Evolutionary conservation across 2,113 vertebrate genomes (phyloP).

Genomic region (Calidris pugnax): DNA sequence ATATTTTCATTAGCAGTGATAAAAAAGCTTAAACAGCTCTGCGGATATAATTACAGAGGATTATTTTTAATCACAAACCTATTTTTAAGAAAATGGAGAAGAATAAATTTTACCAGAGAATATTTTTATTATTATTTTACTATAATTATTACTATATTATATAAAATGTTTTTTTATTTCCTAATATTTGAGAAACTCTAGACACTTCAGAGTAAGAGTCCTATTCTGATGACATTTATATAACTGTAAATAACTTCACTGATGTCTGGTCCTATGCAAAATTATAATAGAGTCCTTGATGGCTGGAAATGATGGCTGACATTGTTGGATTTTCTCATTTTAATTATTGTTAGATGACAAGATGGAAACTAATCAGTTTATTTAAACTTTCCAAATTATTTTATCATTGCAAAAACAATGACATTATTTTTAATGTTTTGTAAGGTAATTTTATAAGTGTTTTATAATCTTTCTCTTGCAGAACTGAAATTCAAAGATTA

Average conservation of each 20-base stretch:
- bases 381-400: background rate
- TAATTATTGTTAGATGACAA: background rate
- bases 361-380: background rate
- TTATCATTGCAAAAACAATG: background rate
- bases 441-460: background rate
- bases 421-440: background rate
- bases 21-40: background rate
- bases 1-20: slow-evolving; percentile 44
- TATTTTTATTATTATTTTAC: slow-evolving; percentile 17
- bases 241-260: slow-evolving; percentile 6
- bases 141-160: background rate
- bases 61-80: slow-evolving; percentile 28
- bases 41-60: background rate
- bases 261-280: background rate
- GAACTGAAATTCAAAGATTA: background rate
- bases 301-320: background rate
- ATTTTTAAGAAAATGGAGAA: background rate
- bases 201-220: background rate
- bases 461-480: background rate
- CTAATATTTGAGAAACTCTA: background rate
- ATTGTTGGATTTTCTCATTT: background rate
- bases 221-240: background rate
- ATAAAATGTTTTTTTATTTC: background rate
- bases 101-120: background rate
- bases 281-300: background rate